Percentiles rank a stretch among this genome's conserved stretches.
Conservation (phyloP, 2,113 vertebrate genomes). For the Sturnira hondurensis region DNA sequence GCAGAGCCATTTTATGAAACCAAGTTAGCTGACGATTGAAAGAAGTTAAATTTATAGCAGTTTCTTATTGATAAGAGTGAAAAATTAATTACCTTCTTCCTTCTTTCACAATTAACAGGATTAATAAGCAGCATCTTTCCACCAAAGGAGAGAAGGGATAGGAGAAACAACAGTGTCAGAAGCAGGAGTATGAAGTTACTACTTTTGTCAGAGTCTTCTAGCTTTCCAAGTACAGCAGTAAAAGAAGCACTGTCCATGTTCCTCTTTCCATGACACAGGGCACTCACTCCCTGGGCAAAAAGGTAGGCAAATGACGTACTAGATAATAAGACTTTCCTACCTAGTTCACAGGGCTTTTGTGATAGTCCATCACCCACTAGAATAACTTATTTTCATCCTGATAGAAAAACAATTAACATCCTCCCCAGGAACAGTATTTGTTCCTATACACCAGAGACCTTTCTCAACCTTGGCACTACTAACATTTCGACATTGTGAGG, state of each 20-base stretch:
- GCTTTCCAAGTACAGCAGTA: background rate
- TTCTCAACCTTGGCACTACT: background rate
- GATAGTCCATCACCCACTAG: background rate
- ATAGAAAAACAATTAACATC: slow-evolving; percentile 27
- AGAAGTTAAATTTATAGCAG: background rate
- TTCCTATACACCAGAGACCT: background rate
- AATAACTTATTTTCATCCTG: background rate
- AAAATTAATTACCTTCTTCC: slow-evolving; percentile 14
- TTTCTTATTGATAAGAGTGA: slow-evolving; percentile 7
- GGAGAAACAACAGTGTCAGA: background rate
- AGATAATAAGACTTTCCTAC: background rate
- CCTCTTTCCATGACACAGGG: background rate
- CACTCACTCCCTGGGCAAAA: background rate
- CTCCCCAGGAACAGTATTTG: background rate
- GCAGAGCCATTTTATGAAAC: slow-evolving; percentile 12
- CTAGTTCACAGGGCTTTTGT: background rate
- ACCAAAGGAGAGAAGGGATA: background rate
- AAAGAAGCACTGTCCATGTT: background rate
- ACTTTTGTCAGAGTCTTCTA: background rate
- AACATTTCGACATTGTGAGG: background rate
- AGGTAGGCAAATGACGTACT: background rate
- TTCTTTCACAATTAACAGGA: slow-evolving; percentile 17
- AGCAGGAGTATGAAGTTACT: background rate
- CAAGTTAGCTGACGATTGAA: slow-evolving; percentile 29
- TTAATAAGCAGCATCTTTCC: slow-evolving; percentile 16